Base-by-base conservation (phyloP, 1,140 invertebrate species). In the Battus philenor region DNA sequence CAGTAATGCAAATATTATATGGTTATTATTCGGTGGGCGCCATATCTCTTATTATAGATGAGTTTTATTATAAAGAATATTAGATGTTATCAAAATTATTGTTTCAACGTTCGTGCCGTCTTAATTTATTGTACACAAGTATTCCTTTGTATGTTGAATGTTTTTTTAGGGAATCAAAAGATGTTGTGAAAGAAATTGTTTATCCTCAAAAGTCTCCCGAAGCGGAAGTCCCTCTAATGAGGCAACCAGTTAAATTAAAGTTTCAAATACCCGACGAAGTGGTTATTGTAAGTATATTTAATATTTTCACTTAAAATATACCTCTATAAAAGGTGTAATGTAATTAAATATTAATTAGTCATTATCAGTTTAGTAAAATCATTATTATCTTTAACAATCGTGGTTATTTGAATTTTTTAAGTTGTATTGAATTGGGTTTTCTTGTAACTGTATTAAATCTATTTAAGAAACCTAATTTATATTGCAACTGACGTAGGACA, bases 211-310 rank as follows among this genome's bases (percentile, higher is more conserved):
- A 73, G 53, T 39, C 53, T 7, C 54, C 64, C 0, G 78, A 82
- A 34, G 46, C 41, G 11, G 70, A 78, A 17, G 24, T 44, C 6
- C 26, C 44, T 3, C 50, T 60, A 10, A 54, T 57, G 0, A 80
- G 70, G 41, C 81, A 74, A 50, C 54, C 59, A 24, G 55, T 60
- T 4, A 68, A 76, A 18, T 54, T 84, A 4, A 78, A 82, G 20
- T 76, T 82, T 47, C 17, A 70, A 11, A 59, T 77, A 20, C 76
- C 80, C 13, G 74, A 79, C 26, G 68, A 75, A 55, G 63, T 68
- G 17, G 46, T 58, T 8, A 41, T 78, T 55, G 78, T 82, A 58
- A 50, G 43, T 41, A 44, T 44, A 4, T 27, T 9, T n/a, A n/a
- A n/a, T n/a, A n/a, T n/a, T n/a, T n/a, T n/a, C n/a, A n/a, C n/a